Evolutionary conservation across 2,113 vertebrate species (phyloP).

Genomic region (Mola mola): DNA sequence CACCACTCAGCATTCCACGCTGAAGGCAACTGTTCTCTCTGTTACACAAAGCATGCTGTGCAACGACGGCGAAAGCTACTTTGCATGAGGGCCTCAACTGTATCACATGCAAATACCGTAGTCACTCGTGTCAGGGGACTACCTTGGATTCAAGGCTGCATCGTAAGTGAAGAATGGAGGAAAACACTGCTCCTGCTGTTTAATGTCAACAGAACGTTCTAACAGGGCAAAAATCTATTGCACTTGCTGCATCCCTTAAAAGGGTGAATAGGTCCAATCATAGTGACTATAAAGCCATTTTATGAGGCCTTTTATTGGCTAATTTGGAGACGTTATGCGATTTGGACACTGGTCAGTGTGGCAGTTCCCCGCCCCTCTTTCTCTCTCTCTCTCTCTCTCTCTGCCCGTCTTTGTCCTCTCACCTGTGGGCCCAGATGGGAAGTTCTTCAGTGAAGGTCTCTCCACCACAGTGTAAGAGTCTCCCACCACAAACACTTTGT

Average conservation of each 20-base stretch:
- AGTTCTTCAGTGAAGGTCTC: conserved; percentile 97
- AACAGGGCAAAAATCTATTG: conserved; percentile 14
- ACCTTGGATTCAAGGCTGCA: conserved; percentile 23
- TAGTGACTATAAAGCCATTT: conserved; percentile 59
- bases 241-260: conserved; percentile 50
- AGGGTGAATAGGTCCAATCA: conserved; percentile 47
- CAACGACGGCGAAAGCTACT: conserved; percentile 25
- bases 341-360: conserved; percentile 15
- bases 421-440: conserved; percentile 94
- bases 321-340: conserved; percentile 41
- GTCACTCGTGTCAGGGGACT: conserved; percentile 8
- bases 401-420: conserved; percentile 75
- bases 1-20: conserved; percentile 43
- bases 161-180: conserved; percentile 6
- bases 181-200: conserved; percentile 20
- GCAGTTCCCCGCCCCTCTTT: conserved; percentile 16
- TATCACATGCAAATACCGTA: conserved; percentile 63
- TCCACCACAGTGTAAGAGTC: conserved; percentile 96
- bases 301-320: conserved; percentile 64
- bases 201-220: conserved; percentile 30
- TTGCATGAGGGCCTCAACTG: conserved; percentile 63
- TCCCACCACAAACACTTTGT: conserved; percentile 98
- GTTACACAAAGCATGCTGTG: conserved; percentile 55
- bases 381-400: conserved; percentile 30
- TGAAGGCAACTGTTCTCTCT: conserved; percentile 45